Conservation (phyloP, 2,797 vertebrate genomes). For the Urosaurus nigricauda region DNA sequence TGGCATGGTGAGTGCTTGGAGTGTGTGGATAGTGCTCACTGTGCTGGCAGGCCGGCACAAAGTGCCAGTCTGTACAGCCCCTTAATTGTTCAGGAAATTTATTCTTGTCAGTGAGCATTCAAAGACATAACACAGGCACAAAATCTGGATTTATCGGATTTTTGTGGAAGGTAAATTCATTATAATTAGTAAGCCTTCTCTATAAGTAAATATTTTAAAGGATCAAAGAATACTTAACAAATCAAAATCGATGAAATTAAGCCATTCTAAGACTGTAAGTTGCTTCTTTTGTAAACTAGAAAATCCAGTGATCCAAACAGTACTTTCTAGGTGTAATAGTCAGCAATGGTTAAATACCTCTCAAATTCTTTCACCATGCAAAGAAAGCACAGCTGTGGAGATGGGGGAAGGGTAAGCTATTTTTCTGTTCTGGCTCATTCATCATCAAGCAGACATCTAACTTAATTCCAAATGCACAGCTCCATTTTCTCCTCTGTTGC, state of each 20-base stretch:
- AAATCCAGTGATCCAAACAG: not conserved
- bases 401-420: not conserved
- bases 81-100: too few relatives aligned
- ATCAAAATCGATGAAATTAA: not conserved
- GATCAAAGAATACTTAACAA: not conserved
- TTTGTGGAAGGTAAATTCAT: not conserved
- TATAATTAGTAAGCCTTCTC: not conserved
- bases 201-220: not conserved
- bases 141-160: not conserved
- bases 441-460: constrained; percentile 38
- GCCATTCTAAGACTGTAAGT: not conserved
- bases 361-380: constrained; percentile 32
- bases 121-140: not conserved
- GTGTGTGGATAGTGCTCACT: too few relatives aligned
- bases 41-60: too few relatives aligned
- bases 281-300: constrained; percentile 8
- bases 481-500: constrained; percentile 38
- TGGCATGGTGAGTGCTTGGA: too few relatives aligned
- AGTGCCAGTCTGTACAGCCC: too few relatives aligned
- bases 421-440: constrained; percentile 39
- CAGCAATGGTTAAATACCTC: not conserved
- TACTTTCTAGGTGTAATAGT: not conserved
- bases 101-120: not conserved
- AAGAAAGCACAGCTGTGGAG: constrained; percentile 20
- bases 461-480: constrained; percentile 36